Evolutionary conservation across 2,797 vertebrate species (phyloP).

Genomic region (Tamandua tetradactyla): DNA sequence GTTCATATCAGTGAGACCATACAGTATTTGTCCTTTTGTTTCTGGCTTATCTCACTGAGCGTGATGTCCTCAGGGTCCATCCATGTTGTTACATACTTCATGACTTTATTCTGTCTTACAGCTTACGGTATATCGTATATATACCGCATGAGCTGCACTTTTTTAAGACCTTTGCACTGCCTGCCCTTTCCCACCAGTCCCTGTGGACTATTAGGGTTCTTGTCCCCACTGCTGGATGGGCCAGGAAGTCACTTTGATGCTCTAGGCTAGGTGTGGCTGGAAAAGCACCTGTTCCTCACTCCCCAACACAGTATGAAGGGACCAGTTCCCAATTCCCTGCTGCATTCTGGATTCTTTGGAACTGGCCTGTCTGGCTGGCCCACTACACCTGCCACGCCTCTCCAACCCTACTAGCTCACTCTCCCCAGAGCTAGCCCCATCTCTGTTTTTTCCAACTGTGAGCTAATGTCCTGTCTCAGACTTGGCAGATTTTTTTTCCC

Average conservation of each 20-base stretch:
- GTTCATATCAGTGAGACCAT: too few species aligned
- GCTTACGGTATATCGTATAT: too few species aligned
- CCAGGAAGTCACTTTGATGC: not conserved
- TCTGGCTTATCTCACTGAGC: too few species aligned
- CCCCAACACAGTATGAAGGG: not conserved
- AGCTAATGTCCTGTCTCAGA: not conserved
- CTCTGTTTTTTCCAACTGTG: not conserved
- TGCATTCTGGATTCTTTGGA: not conserved
- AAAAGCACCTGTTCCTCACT: not conserved
- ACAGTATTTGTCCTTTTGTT: too few species aligned
- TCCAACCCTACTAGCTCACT: not conserved
- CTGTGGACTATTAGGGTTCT: not conserved
- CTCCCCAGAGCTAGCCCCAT: not conserved
- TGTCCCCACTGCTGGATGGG: not conserved
- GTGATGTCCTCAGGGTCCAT: too few species aligned
- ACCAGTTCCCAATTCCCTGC: not conserved
- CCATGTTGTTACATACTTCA: too few species aligned
- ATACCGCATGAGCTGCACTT: too few species aligned
- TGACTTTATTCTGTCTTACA: too few species aligned
- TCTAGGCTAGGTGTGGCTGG: not conserved
- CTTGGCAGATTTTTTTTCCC: not conserved
- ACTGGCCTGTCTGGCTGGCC: not conserved
- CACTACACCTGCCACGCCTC: not conserved
- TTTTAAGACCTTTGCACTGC: not conserved
- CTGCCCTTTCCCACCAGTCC: not conserved